Evolutionary conservation across 2,797 vertebrate species (phyloP).

Genomic region (Phataginus tetradactyla): DNA sequence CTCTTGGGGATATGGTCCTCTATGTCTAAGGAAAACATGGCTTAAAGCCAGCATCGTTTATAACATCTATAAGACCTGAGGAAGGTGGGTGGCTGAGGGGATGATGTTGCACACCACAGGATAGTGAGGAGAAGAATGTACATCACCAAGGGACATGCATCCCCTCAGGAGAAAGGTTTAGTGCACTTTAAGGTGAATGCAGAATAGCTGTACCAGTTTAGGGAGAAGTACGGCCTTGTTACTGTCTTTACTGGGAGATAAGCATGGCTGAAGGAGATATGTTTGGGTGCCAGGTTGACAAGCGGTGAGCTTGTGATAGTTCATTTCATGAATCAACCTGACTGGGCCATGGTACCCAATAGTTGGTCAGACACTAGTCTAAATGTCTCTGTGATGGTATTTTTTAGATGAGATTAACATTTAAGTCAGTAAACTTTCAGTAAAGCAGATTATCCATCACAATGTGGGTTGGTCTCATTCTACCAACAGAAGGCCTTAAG

Average conservation of each 20-base stretch:
- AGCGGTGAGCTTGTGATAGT: background rate
- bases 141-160: background rate
- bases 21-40: background rate
- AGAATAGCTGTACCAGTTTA: background rate
- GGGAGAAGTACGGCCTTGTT: background rate
- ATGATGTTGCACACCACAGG: background rate
- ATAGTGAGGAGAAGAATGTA: background rate
- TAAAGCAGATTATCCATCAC: background rate
- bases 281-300: background rate
- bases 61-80: background rate
- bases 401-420: constrained; percentile 6
- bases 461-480: background rate
- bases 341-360: background rate
- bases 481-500: background rate
- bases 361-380: background rate
- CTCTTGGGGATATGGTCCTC: background rate
- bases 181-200: background rate
- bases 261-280: background rate
- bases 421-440: background rate
- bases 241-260: background rate
- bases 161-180: background rate
- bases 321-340: background rate
- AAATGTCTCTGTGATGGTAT: background rate
- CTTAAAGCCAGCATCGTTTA: background rate
- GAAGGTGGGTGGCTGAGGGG: background rate